Evolutionary conservation across 2,888 invertebrate species (phyloP).

Genomic region (Pristionchus japonicus): DNA sequence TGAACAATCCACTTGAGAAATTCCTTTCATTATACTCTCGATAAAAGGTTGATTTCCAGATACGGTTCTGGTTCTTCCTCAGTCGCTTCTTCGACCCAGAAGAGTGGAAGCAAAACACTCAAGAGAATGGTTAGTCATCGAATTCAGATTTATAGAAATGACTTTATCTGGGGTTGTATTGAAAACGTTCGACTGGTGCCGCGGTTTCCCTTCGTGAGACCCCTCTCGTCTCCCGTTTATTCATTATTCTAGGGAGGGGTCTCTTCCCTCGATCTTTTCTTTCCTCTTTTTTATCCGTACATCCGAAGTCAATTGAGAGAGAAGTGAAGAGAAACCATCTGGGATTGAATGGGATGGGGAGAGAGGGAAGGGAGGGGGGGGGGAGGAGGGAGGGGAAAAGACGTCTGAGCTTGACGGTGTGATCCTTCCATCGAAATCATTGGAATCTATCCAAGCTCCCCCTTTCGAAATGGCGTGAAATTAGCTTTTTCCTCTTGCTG

Average conservation of each 20-base stretch:
- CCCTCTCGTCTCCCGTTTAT: neutral
- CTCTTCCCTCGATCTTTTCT: neutral
- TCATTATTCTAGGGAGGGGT: no score
- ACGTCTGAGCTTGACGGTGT: neutral
- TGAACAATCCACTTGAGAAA: neutral
- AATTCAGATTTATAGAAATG: neutral
- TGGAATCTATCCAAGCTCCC: neutral
- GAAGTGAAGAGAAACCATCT: conserved; percentile 11
- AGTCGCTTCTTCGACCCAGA: conserved; percentile 35
- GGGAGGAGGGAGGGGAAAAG: no score
- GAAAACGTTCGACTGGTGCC: neutral
- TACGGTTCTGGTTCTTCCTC: conserved; percentile 35
- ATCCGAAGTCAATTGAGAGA: conserved; percentile 13
- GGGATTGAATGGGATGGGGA: neutral
- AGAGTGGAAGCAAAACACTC: neutral
- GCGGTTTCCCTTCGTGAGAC: neutral
- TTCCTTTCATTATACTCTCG: neutral
- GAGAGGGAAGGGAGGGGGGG: neutral
- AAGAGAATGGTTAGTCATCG: conserved; percentile 38
- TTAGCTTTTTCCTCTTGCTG: neutral
- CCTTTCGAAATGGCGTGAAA: neutral
- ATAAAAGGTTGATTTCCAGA: no score
- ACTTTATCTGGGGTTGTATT: neutral
- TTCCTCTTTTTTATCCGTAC: neutral
- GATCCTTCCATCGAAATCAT: neutral